Evolutionary conservation across 2,113 vertebrate species (phyloP).

Genomic region (Pollimyrus isidori): DNA sequence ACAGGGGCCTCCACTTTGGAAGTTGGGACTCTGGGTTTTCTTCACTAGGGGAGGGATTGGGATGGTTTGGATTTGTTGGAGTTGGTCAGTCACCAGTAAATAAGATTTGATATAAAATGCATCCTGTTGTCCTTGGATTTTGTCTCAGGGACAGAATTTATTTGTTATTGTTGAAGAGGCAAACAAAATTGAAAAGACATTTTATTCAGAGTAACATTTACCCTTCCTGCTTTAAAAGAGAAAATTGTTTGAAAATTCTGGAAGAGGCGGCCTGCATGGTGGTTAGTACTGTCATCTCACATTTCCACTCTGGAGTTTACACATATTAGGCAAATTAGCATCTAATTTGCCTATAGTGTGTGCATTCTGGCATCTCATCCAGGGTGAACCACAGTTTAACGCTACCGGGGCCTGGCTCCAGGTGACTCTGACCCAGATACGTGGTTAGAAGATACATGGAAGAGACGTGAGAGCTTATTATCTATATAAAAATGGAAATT

Average conservation of each 20-base stretch:
- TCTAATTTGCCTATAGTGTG: background rate
- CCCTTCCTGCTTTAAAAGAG: background rate
- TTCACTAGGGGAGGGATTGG: slow-evolving; percentile 1
- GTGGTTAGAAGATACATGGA: background rate
- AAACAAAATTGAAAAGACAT: background rate
- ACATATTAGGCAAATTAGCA: background rate
- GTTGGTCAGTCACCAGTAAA: slow-evolving; percentile 1
- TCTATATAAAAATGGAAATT: background rate
- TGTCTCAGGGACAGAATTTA: background rate
- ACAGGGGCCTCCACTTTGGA: background rate
- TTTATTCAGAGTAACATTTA: background rate
- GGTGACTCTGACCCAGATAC: background rate
- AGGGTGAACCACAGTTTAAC: background rate
- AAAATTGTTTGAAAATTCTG: background rate
- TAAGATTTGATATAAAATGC: slow-evolving; percentile 1
- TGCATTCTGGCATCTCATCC: background rate
- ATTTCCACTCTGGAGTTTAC: background rate
- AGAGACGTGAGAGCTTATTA: background rate
- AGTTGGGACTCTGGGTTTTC: background rate
- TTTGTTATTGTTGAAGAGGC: background rate
- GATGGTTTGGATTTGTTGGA: background rate
- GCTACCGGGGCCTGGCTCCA: background rate
- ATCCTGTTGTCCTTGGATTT: background rate
- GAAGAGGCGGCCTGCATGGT: background rate
- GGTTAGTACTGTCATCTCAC: background rate